Conservation (phyloP, 2,888 invertebrate genomes). For the Orthosia gothica region DNA sequence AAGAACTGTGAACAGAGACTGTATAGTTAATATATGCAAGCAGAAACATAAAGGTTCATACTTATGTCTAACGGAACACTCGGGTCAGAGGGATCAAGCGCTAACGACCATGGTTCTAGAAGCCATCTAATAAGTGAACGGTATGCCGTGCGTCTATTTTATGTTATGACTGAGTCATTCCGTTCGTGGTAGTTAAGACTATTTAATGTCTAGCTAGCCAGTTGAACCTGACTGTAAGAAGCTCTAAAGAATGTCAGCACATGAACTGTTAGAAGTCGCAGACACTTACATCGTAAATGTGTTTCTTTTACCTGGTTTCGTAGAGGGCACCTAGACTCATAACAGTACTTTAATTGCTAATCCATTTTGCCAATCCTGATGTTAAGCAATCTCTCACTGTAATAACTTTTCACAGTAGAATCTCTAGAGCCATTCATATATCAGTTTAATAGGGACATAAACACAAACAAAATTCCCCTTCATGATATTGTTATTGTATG, state of each 20-base stretch:
- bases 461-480: constrained; percentile 24
- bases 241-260: constrained; percentile 6
- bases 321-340: neutral
- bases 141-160: constrained; percentile 50
- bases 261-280: neutral
- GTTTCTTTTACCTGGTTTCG: neutral
- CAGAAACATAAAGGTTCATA: constrained; percentile 53
- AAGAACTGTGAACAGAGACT: constrained; percentile 44
- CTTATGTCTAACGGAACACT: constrained; percentile 56
- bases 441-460: constrained; percentile 10
- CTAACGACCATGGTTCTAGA: constrained; percentile 54
- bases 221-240: neutral
- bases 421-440: neutral
- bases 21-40: constrained; percentile 54
- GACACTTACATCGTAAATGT: neutral
- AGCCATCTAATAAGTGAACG: constrained; percentile 52
- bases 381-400: neutral
- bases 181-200: constrained; percentile 22
- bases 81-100: constrained; percentile 61
- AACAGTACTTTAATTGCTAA: neutral
- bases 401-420: neutral
- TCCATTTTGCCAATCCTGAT: neutral
- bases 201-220: constrained; percentile 35
- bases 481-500: constrained; percentile 34
- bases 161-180: constrained; percentile 35